Percentiles rank a stretch among this genome's conserved stretches.
phyloP scores from a whole-genome alignment of 2,113 vertebrate genomes.

The Callopanchax toddi region DNA sequence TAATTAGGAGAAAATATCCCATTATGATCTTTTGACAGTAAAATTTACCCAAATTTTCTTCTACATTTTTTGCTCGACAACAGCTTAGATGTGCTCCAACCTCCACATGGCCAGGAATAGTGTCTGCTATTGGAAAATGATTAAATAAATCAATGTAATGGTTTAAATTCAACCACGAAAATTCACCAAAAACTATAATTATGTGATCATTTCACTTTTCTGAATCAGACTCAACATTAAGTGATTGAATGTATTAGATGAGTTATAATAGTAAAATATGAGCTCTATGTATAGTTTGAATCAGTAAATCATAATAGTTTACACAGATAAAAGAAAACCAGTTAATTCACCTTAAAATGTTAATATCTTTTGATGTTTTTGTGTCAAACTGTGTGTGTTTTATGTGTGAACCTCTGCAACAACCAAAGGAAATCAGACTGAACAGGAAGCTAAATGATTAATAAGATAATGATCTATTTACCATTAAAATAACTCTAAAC shows the following conservation, averaged over 20 bases:
- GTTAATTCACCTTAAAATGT: no score
- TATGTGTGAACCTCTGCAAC: conserved; percentile 62
- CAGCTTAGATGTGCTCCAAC: no score
- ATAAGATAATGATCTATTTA: not conserved
- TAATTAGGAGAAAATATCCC: no score
- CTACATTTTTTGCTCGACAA: no score
- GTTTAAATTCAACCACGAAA: not conserved
- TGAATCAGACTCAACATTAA: conserved; percentile 11
- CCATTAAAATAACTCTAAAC: not conserved
- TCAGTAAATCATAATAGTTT: no score
- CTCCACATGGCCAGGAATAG: not conserved
- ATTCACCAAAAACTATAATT: not conserved
- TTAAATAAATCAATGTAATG: not conserved
- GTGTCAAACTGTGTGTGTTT: conserved; percentile 22
- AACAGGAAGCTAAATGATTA: not conserved
- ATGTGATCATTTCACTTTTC: not conserved
- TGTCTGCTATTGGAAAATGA: not conserved
- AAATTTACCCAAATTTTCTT: no score
- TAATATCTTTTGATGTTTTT: conserved; percentile 11
- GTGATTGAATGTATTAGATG: not conserved
- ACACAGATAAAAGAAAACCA: no score
- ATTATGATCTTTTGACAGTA: no score
- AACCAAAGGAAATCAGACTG: conserved; percentile 58
- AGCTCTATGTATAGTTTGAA: no score
- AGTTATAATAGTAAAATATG: no score